Evolutionary conservation across 37 sponge, comb jelly and placozoan species (phyloP), one percentile per base, ranked within the genome.

Genomic region (Cliona cf. orientalis): DNA sequence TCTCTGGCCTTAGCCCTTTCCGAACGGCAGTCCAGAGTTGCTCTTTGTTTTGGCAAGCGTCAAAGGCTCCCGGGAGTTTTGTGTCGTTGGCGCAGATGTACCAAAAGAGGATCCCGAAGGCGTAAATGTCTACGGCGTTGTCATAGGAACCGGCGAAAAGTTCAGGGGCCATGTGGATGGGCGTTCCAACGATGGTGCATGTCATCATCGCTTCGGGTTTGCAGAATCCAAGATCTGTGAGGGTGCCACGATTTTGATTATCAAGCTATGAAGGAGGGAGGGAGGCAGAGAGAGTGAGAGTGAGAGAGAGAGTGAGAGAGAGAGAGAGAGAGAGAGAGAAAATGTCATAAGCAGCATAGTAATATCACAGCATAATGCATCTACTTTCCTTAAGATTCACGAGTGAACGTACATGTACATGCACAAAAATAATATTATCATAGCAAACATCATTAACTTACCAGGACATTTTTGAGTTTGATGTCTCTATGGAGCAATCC

Each of bases 191-290:
- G 0, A 98, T 88, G 53, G 96, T 94, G 40, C 89, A 91, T 17
- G 93, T 96, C 96, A 98, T 98, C 99, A 98, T 98, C 9, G 99
- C 96, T 60, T 98, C 99, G 1, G 99, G 99, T 63, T 98, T 98
- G 78, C 99, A 98, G 90, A 98, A 98, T 1, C 99, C 99, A 12
- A 96, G 92, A 78, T 98, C 99, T 22, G 96, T 95, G 41, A 98
- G 92, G 38, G 76, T 84, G 9, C 91, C 99, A 59, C 94, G 34
- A 73, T 96, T 98, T 46, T 63, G 65, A 23, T 71, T 71, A 58
- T 98, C 94, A 66, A 98, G 85, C 99, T 96, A 76, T 49, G 43
- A 38, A 46, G 5, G 42, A 23, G n/a, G n/a, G n/a, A n/a, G n/a
- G n/a, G n/a, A n/a, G n/a, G n/a, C n/a, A n/a, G n/a, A n/a, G n/a